Base-by-base conservation (phyloP, 2,113 vertebrate genomes). In the Notarius quadriscutis region DNA sequence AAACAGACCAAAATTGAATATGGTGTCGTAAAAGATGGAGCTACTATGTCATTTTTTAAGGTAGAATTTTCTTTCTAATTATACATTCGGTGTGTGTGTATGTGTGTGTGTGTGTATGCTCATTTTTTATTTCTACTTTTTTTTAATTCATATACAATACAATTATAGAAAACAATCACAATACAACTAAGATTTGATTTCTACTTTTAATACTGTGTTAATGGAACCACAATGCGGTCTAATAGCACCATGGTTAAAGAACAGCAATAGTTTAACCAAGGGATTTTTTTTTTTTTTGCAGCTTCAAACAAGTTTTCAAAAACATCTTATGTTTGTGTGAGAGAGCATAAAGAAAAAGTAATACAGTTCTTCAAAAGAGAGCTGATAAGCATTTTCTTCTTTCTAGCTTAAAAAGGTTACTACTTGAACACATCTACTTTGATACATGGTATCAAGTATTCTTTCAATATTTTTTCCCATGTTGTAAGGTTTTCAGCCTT, bases 1-100 rank as follows among this genome's bases (percentile, higher is more conserved):
- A 99, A 99, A 93, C 99, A 99, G 93, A 99, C 99, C 77, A 99
- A 97, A 92, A 99, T 99, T 2, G 98, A 99, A 90, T 99, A 99
- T 0, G 98, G 98, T 1, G 97, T 98, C 0, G 98, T 99, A 88
- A 97, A 96, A 90, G 98, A 99, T 0, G 98, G 98, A 5, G 97
- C 98, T 60, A 99, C 98, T 48, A 99, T 99, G 98, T 95, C 97
- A 91, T 99, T 99, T 95, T 99, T 99, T 92, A 99, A 98, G 98
- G 98, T 99, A 93, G 15, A 63, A 22, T 18, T 18, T 74, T 51
- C 27, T 87, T 22, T 57, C 10, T 51, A 41, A 30, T 55, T 55
- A 34, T 30, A 81, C 69, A 30, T 48, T 17, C 7, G 20, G 1
- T 60, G 18, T 62, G 9, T 75, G 15, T 50, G 22, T 77, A 14